Evolutionary conservation across 2,797 vertebrate species (phyloP).

Genomic region (Petrocephalus sullivani): DNA sequence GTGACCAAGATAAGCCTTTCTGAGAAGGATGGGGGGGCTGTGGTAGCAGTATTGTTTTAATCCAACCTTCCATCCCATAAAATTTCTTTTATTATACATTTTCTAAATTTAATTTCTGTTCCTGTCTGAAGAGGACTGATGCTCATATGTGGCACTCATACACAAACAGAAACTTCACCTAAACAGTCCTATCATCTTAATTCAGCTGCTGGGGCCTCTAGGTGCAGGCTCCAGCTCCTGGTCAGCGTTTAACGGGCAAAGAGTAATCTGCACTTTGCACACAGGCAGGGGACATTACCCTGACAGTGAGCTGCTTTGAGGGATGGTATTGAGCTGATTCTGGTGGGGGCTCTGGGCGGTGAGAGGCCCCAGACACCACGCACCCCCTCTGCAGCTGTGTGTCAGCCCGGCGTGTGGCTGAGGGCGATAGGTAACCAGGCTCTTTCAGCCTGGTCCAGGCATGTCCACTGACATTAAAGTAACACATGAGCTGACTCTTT

Average conservation of each 20-base stretch:
- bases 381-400: not conserved
- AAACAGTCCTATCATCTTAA: not conserved
- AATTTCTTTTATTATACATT: not conserved
- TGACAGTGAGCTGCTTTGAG: not conserved
- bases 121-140: not conserved
- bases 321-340: slow-evolving; percentile 11
- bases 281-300: not conserved
- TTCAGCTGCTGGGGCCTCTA: not conserved
- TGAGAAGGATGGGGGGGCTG: not conserved
- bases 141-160: not conserved
- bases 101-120: not conserved
- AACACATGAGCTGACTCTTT: not conserved
- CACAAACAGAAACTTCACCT: not conserved
- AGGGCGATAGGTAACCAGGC: not conserved
- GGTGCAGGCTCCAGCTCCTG: not conserved
- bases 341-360: not conserved
- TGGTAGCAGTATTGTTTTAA: not conserved
- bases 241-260: not conserved
- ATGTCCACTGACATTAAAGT: not conserved
- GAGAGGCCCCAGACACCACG: not conserved
- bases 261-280: not conserved
- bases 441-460: not conserved
- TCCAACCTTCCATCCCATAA: not conserved
- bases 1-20: not conserved
- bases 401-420: not conserved